Conservation (phyloP, 2,888 invertebrate genomes). For the Gymnoscelis rufifasciata region DNA sequence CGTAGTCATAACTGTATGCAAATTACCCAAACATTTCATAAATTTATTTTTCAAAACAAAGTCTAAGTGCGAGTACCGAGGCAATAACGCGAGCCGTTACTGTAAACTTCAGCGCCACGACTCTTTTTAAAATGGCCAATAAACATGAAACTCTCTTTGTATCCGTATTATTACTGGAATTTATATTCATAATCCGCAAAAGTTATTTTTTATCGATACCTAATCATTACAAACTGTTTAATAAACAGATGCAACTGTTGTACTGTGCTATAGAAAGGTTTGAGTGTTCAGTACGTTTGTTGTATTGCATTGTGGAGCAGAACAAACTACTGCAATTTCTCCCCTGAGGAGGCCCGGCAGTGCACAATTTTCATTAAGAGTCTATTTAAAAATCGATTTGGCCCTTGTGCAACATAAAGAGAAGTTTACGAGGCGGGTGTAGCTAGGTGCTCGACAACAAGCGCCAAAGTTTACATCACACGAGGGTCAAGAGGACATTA, state of each 20-base stretch:
- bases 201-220: slow-evolving; percentile 29
- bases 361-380: slow-evolving; percentile 48
- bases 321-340: slow-evolving; percentile 15
- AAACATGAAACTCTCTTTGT: slow-evolving; percentile 38
- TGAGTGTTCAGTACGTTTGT: too few relatives aligned
- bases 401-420: slow-evolving; percentile 51
- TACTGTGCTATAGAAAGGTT: slow-evolving; percentile 22
- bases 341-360: slow-evolving; percentile 32
- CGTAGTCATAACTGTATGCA: slow-evolving; percentile 20
- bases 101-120: slow-evolving; percentile 39
- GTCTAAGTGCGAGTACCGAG: slow-evolving; percentile 20
- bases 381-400: slow-evolving; percentile 57
- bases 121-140: slow-evolving; percentile 39
- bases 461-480: slow-evolving; percentile 46
- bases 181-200: slow-evolving; percentile 25
- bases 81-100: slow-evolving; percentile 34
- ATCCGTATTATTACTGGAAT: slow-evolving; percentile 34
- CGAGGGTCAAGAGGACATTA: slow-evolving; percentile 49
- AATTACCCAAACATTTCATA: slow-evolving; percentile 19
- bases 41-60: slow-evolving; percentile 21
- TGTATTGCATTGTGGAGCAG: slow-evolving; percentile 13
- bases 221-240: slow-evolving; percentile 23
- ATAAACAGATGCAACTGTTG: background rate
- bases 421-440: slow-evolving; percentile 48
- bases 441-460: slow-evolving; percentile 37